phyloP scores from a whole-genome alignment of 1,140 invertebrate species.

The Trichoplusia ni region DNA sequence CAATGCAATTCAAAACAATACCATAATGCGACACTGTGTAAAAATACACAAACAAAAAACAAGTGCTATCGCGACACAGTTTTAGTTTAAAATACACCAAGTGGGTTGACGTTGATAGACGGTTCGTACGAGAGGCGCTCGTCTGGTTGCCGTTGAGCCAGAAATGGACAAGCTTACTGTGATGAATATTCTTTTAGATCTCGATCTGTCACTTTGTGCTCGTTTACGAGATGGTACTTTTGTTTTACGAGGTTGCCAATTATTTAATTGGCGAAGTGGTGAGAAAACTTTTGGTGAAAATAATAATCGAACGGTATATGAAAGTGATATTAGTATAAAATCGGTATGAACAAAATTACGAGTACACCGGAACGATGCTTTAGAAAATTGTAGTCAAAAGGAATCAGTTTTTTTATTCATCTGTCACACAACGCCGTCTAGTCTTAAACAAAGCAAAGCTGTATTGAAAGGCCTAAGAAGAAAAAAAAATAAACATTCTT shows the following conservation, averaged over 20 bases:
- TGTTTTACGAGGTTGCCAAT: neutral
- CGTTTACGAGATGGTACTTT: neutral
- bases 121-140: neutral
- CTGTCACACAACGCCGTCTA: too few relatives aligned
- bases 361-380: too few relatives aligned
- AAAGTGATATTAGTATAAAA: too few relatives aligned
- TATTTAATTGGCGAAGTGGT: too few relatives aligned
- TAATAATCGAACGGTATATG: too few relatives aligned
- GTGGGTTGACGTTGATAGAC: conserved; percentile 26
- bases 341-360: too few relatives aligned
- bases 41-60: conserved; percentile 10
- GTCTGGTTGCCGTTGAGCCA: conserved; percentile 1
- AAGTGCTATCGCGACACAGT: conserved; percentile 15
- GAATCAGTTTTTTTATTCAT: too few relatives aligned
- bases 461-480: too few relatives aligned
- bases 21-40: neutral
- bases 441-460: too few relatives aligned
- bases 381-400: too few relatives aligned
- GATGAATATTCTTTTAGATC: conserved; percentile 4
- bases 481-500: too few relatives aligned
- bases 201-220: neutral
- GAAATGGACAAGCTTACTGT: conserved; percentile 14
- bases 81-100: conserved; percentile 13
- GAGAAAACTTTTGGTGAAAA: too few relatives aligned
- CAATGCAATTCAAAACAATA: conserved; percentile 1